Conservation (phyloP, 2,113 vertebrate species). For the Lipophrys pholis region DNA sequence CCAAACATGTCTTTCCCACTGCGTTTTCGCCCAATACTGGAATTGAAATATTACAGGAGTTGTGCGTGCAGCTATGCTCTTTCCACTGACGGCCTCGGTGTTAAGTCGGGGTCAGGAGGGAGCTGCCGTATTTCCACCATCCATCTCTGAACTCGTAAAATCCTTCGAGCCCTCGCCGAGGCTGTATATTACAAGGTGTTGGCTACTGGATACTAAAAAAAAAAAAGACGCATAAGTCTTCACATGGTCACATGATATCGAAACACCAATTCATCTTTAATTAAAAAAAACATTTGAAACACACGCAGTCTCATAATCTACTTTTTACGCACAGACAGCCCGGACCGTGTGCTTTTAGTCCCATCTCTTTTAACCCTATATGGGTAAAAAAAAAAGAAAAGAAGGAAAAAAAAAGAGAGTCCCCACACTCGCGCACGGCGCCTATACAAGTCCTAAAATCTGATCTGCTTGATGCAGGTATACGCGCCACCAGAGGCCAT, state of each 20-base stretch:
- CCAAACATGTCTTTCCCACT: not conserved
- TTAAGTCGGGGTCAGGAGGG: conserved; percentile 56
- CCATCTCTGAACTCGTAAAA: conserved; percentile 21
- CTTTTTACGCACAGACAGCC: conserved; percentile 19
- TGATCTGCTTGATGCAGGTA: conserved; percentile 60
- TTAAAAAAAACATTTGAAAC: not conserved
- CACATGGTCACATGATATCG: not conserved
- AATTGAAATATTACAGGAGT: conserved; percentile 30
- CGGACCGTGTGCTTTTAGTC: not conserved
- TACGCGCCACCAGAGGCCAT: conserved; percentile 16
- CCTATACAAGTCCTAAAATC: conserved; percentile 42
- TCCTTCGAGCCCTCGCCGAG: conserved; percentile 1
- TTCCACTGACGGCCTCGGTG: conserved; percentile 8
- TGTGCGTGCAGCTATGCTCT: conserved; percentile 1
- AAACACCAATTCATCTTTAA: not conserved
- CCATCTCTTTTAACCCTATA: conserved; percentile 35
- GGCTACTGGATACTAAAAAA: not conserved
- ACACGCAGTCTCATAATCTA: too few relatives aligned
- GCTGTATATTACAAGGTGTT: not conserved
- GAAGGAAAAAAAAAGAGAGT: not conserved
- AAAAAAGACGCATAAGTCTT: not conserved
- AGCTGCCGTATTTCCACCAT: conserved; percentile 32
- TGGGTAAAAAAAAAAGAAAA: not conserved
- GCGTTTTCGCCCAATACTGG: not conserved
- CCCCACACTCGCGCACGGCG: not conserved